These are phyloP conservation scores for Sebastes elongatus DNA, from an alignment of 2,797 vertebrate genomes.

Conservation along the genomic window DNA sequence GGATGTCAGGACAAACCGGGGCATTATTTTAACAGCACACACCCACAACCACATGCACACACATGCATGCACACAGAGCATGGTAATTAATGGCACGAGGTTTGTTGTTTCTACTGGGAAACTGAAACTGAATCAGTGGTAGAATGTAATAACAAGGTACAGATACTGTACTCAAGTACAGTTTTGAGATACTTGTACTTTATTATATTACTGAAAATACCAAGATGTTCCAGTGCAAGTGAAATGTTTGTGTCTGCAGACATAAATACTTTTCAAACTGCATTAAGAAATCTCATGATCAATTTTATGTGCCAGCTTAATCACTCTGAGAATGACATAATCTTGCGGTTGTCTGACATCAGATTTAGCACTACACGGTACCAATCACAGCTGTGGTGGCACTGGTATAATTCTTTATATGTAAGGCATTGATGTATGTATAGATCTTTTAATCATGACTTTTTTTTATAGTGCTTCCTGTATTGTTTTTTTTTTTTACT, in stretches of 20 bases:
- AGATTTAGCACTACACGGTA: too few relatives aligned
- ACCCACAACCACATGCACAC: not conserved
- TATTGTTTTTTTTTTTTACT: too few relatives aligned
- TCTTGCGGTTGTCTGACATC: too few relatives aligned
- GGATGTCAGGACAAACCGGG: slow-evolving; percentile 75
- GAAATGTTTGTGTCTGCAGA: too few relatives aligned
- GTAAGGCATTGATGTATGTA: too few relatives aligned
- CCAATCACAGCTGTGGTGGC: too few relatives aligned
- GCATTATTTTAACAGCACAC: slow-evolving; percentile 51
- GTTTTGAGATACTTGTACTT: not conserved
- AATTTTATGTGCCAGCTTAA: accelerated
- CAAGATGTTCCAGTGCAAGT: too few relatives aligned
- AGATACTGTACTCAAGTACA: not conserved
- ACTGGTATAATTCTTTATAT: accelerated
- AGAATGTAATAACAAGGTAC: slow-evolving; percentile 3
- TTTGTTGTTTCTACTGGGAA: slow-evolving; percentile 21
- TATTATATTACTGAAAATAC: not conserved
- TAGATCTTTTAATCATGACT: too few relatives aligned
- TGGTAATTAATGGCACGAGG: slow-evolving; percentile 46
- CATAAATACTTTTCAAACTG: too few relatives aligned
- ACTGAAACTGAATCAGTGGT: slow-evolving; percentile 10
- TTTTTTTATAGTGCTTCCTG: too few relatives aligned
- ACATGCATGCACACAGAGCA: not conserved
- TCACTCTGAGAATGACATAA: too few relatives aligned
- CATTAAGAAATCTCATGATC: too few relatives aligned